phyloP scores from a whole-genome alignment of 2,797 vertebrate genomes.

The Acomys russatus region DNA sequence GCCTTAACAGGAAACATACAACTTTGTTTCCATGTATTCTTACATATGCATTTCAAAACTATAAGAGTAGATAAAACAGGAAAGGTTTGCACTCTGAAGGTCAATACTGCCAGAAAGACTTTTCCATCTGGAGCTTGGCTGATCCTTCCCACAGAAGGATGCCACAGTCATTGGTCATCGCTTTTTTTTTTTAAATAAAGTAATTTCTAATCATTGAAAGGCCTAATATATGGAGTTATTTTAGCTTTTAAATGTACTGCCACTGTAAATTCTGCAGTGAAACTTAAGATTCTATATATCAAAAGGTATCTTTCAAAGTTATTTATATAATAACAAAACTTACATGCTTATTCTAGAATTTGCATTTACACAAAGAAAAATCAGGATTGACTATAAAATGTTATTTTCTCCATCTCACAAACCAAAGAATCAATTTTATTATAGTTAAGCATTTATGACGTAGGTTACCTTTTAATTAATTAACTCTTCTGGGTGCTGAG shows the following conservation, averaged over 20 bases:
- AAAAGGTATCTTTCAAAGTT: slow-evolving; percentile 46
- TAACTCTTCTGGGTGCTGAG: background rate
- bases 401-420: background rate
- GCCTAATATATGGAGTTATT: slow-evolving; percentile 52
- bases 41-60: background rate
- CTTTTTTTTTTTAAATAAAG: background rate
- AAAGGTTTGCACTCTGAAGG: background rate
- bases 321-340: slow-evolving; percentile 30
- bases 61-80: background rate
- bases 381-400: slow-evolving; percentile 6
- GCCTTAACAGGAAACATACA: background rate
- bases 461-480: background rate
- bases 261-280: slow-evolving; percentile 32
- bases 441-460: slow-evolving; percentile 50
- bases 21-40: background rate
- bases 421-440: slow-evolving; percentile 16
- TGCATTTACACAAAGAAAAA: slow-evolving; percentile 52
- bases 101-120: background rate
- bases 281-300: background rate
- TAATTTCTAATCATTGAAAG: slow-evolving; percentile 43
- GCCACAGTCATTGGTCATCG: background rate
- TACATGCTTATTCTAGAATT: slow-evolving; percentile 31
- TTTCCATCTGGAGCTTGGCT: background rate
- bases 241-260: slow-evolving; percentile 24
- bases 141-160: background rate